phyloP scores from a whole-genome alignment of 2,113 vertebrate genomes.

The Calyptomena viridis region DNA sequence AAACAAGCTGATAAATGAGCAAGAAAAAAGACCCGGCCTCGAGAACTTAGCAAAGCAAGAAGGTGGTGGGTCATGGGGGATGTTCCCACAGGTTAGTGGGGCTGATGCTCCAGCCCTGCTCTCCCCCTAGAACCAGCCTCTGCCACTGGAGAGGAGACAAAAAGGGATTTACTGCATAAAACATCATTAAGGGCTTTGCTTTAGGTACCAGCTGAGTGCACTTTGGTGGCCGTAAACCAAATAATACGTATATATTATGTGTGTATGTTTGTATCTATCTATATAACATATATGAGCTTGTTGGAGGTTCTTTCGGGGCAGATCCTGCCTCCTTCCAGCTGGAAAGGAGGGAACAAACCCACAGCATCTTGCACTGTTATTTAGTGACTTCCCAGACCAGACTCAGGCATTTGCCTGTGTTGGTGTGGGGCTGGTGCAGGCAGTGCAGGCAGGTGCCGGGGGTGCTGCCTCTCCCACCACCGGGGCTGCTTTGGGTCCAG shows the following conservation, averaged over 20 bases:
- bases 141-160: neutral
- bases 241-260: too few species aligned
- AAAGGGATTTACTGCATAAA: neutral
- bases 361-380: neutral
- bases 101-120: neutral
- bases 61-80: neutral
- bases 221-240: neutral
- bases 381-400: neutral
- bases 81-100: neutral
- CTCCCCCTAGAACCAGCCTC: neutral
- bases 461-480: neutral
- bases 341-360: neutral
- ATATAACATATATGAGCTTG: rapidly evolving
- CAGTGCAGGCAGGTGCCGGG: neutral
- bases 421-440: neutral
- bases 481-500: neutral
- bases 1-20: neutral
- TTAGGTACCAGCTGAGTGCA: neutral
- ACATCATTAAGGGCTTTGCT: neutral
- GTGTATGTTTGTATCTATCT: too few species aligned
- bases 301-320: neutral
- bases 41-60: neutral
- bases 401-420: neutral
- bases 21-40: neutral
- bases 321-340: neutral